These are phyloP conservation scores for Acrossocheilus fasciatus DNA, from an alignment of 2,797 vertebrate species.

Conservation along the genomic window DNA sequence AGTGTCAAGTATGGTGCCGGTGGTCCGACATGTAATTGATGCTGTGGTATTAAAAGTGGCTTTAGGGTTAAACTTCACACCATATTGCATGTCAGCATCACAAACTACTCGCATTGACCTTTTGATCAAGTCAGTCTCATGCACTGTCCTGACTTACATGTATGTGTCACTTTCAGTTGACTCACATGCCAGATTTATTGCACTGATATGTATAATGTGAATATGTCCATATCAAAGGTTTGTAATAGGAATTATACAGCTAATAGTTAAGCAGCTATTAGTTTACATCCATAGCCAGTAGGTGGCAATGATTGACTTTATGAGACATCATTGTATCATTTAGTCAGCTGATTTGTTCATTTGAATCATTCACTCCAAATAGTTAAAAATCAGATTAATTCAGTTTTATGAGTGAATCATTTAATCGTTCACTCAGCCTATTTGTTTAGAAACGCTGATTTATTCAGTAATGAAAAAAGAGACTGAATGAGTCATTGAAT, in stretches of 20 bases:
- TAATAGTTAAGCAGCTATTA: not conserved
- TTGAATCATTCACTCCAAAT: not conserved
- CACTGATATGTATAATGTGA: not conserved
- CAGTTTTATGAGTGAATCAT: not conserved
- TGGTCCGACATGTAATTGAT: slow-evolving; percentile 42
- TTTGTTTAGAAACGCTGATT: not conserved
- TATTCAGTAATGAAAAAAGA: not conserved
- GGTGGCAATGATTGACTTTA: not conserved
- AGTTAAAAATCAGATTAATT: not conserved
- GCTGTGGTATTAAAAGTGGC: slow-evolving; percentile 42
- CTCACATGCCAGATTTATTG: not conserved
- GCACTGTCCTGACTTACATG: not conserved
- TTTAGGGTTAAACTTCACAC: slow-evolving; percentile 49
- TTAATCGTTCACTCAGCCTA: not conserved
- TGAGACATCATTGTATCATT: not conserved
- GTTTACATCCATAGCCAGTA: not conserved
- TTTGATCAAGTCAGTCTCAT: not conserved
- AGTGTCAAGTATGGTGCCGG: slow-evolving; percentile 36
- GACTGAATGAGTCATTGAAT: not conserved
- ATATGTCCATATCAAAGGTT: slow-evolving; percentile 1
- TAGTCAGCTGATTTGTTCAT: not conserved
- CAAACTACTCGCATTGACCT: slow-evolving; percentile 34
- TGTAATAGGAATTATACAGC: not conserved
- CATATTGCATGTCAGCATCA: slow-evolving; percentile 40
- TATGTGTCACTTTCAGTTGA: slow-evolving; percentile 8